phyloP scores from a whole-genome alignment of 1,140 invertebrate species.

The Eubasilissa regina region DNA sequence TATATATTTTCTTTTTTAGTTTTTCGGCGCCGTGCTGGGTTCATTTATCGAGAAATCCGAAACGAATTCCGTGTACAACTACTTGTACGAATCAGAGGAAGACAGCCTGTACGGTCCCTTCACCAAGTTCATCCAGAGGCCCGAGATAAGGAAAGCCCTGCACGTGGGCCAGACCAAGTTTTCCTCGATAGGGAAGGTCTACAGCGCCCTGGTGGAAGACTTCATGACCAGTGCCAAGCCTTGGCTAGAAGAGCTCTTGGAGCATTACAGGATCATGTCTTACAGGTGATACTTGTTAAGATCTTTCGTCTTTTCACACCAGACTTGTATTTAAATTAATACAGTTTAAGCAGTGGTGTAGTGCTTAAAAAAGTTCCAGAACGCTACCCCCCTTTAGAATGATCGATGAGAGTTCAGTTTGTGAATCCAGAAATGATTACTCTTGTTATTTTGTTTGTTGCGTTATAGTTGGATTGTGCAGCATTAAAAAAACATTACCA shows the following conservation, averaged over 20 bases:
- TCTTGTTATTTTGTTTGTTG: too few species aligned
- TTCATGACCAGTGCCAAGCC: constrained; percentile 84
- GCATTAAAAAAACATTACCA: too few species aligned
- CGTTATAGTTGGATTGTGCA: too few species aligned
- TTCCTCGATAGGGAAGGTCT: constrained; percentile 72
- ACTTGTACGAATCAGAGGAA: constrained; percentile 73
- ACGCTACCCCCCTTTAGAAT: too few species aligned
- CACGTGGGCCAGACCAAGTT: constrained; percentile 75
- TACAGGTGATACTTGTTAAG: constrained; percentile 65
- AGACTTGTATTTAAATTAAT: too few species aligned
- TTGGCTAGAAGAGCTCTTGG: constrained; percentile 78
- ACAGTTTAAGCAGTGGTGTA: too few species aligned
- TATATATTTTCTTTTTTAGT: constrained; percentile 66
- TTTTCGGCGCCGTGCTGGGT: constrained; percentile 62
- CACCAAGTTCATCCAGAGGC: constrained; percentile 75
- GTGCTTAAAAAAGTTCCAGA: too few species aligned
- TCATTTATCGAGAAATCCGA: constrained; percentile 75
- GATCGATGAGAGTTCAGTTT: too few species aligned
- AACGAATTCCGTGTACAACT: constrained; percentile 79
- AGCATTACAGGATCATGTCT: constrained; percentile 77
- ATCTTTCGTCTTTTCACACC: too few species aligned
- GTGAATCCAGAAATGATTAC: too few species aligned
- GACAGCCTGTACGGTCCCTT: constrained; percentile 66
- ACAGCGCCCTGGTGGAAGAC: constrained; percentile 80
- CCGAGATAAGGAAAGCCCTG: constrained; percentile 75